Base-by-base conservation (phyloP, 2,797 vertebrate genomes). In the Hoplostethus atlanticus region DNA sequence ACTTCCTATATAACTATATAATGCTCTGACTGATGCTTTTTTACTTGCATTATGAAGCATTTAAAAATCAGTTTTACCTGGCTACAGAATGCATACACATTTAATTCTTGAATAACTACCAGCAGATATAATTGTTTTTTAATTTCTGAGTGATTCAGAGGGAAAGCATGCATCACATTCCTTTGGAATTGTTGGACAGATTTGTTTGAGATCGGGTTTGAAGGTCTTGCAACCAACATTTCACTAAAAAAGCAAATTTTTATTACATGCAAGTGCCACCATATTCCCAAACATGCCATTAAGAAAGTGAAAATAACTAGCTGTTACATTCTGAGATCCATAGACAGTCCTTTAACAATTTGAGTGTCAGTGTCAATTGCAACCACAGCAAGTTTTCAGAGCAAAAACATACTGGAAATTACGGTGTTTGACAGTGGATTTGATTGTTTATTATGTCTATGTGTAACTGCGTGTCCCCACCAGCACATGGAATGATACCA, bases 291-390 rank as follows among this genome's bases (percentile, higher is more conserved):
- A 71, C 21, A 62, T 65, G 84, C 81, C 71, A 84, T 91, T 84
- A 88, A 90, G 48, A 79, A 80, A 81, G 71, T 71, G 72, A 82
- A 87, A 90, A 85, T 85, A 89, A 92, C 91, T 86, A 80, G 81
- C 74, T 88, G 85, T 84, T 78, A 81, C 83, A 81, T 86, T 72
- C 6, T 48, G 25, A 62, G 15, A 31, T 50, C 28, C 7, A 16
- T 55, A 47, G 42, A 80, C 69, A 7, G 77, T 80, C 76, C 71
- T 77, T 76, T 56, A 83, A 80, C 73, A 63, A 64, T 71, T 71
- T 62, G 57, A 67, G 73, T 64, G 73, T 85, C 81, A 81, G 57
- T 0, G 21, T 78, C 77, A 89, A 83, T 71, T 84, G 71, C 77
- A 85, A 68, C 63, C 85, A 69, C 83, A 65, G 67, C 70, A 77